Conservation (phyloP, 2,113 vertebrate genomes). For the Cynopterus brachyotis region DNA sequence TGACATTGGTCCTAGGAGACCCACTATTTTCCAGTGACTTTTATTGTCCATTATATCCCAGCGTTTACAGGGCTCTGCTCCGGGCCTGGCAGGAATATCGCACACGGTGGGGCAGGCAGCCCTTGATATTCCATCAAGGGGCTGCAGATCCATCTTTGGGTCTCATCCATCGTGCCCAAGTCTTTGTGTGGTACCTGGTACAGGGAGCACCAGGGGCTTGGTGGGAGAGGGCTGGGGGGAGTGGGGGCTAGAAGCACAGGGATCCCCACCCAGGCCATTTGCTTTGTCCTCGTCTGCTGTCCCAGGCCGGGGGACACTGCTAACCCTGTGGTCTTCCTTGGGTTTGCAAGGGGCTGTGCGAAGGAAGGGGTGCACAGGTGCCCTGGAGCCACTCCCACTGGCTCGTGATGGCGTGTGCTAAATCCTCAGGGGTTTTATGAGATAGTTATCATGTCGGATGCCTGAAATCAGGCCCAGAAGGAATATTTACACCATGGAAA, state of each 20-base stretch:
- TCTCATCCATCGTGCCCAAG: constrained; percentile 75
- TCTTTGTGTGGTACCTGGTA: constrained; percentile 70
- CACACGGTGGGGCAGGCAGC: constrained; percentile 77
- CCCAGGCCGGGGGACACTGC: background rate
- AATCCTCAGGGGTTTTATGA: background rate
- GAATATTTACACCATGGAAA: background rate
- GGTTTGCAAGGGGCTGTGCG: background rate
- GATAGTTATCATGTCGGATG: background rate
- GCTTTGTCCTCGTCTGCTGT: background rate
- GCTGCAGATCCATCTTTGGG: constrained; percentile 75
- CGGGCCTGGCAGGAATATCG: constrained; percentile 80
- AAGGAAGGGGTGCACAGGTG: background rate
- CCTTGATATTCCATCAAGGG: constrained; percentile 75
- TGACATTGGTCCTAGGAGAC: constrained; percentile 80
- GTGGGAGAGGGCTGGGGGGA: background rate
- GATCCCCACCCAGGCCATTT: background rate
- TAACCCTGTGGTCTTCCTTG: background rate
- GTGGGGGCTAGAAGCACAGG: too few relatives aligned
- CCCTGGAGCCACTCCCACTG: background rate
- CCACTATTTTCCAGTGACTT: constrained; percentile 83
- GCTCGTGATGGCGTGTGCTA: background rate
- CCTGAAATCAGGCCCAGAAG: background rate
- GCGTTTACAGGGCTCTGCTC: constrained; percentile 80
- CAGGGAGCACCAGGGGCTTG: background rate
- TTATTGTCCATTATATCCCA: constrained; percentile 85